Evolutionary conservation across 2,113 vertebrate species (phyloP), one percentile per base, ranked within the genome.

Genomic region (Aptenodytes forsteri): DNA sequence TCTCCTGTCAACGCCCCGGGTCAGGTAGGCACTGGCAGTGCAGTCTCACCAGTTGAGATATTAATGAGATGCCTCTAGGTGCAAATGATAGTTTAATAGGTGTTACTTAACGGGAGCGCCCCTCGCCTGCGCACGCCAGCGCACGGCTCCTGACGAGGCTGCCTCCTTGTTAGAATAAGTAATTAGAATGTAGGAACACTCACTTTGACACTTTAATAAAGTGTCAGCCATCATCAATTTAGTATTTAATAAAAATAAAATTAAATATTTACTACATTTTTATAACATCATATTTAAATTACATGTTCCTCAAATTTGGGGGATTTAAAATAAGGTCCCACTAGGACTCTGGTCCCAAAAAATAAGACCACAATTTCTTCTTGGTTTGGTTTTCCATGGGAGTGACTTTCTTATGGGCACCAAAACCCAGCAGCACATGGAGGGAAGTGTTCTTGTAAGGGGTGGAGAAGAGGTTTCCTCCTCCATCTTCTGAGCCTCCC

Each of bases 31-130:
- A 96, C 98, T 99, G 99, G 98, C 98, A 97, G 98, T 64, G 49
- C 97, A 98, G 98, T 98, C 99, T 98, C 98, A 97, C 98, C 97
- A 98, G 98, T 98, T 97, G 97, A 98, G 98, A 98, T 98, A 99
- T 99, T 99, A 99, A 99, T 99, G 99, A 99, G 99, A 98, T 99
- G 99, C 99, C 99, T 99, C 98, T 96, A 99, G 99, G 99, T 99
- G 99, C 99, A 99, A 99, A 99, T 99, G 98, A 98, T 98, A 96
- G 99, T 99, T 99, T 99, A 99, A 99, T 99, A 99, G 99, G 99
- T 99, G 99, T 99, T 99, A 99, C 98, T 99, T 99, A 98, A 98
- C 98, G 76, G 98, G 98, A 98, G 96, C 75, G 64, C 98, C 97
- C 97, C 97, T 98, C 98, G 93, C 97, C 98, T 98, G 98, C 86